Conservation (phyloP, 2,113 vertebrate genomes). For the Carlito syrichta region DNA sequence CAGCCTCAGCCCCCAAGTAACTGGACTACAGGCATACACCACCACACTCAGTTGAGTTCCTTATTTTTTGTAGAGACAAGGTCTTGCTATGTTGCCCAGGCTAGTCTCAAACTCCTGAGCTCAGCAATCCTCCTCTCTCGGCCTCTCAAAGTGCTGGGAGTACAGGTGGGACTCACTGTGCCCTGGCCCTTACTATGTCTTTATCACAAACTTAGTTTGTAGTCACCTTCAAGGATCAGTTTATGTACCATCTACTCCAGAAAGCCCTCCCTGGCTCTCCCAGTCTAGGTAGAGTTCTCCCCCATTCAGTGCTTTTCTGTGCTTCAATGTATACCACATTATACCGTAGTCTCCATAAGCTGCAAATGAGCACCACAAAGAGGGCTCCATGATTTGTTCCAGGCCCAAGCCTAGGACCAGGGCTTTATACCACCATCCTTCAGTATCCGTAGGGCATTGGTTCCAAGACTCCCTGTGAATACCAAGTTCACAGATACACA, state of each 20-base stretch:
- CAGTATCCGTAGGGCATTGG: neutral
- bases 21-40: too few species aligned
- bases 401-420: neutral
- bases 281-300: neutral
- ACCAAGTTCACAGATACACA: neutral
- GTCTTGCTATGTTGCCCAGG: too few species aligned
- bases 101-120: too few species aligned
- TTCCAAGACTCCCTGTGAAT: neutral
- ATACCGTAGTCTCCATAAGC: neutral
- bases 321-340: neutral
- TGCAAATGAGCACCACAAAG: neutral
- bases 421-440: neutral
- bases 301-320: neutral
- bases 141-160: too few species aligned
- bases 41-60: too few species aligned
- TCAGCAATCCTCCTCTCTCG: too few species aligned
- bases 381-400: neutral
- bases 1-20: too few species aligned
- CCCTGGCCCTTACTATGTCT: too few species aligned
- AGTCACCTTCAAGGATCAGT: neutral
- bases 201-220: neutral
- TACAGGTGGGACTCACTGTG: too few species aligned
- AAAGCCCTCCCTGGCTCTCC: neutral
- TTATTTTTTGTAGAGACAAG: too few species aligned
- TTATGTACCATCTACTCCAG: neutral